Evolutionary conservation across 1,140 invertebrate species (phyloP).

Genomic region (Meloidogyne hapla): DNA sequence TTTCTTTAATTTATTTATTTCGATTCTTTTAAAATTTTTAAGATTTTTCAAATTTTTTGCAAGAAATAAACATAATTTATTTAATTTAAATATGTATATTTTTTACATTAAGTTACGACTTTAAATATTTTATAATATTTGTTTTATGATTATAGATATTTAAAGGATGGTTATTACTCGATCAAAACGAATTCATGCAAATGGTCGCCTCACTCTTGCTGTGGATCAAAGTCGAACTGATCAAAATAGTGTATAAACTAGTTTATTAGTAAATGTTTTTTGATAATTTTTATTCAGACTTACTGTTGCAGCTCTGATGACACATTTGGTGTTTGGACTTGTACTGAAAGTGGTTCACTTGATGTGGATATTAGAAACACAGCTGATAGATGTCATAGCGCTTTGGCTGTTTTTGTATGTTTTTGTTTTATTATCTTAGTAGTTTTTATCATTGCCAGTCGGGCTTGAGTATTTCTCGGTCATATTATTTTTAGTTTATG

Average conservation of each 20-base stretch:
- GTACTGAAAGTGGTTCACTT: neutral
- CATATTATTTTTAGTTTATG: too few species aligned
- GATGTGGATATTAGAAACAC: constrained; percentile 22
- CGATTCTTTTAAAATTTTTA: too few species aligned
- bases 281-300: neutral
- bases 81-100: too few species aligned
- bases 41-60: too few species aligned
- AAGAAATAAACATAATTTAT: too few species aligned
- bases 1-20: too few species aligned
- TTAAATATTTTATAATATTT: too few species aligned
- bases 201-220: constrained; percentile 3
- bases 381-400: constrained; percentile 10
- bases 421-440: neutral
- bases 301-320: constrained; percentile 29
- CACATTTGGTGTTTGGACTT: constrained; percentile 19
- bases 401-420: constrained; percentile 16
- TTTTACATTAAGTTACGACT: too few species aligned
- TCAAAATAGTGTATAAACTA: neutral
- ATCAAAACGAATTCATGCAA: constrained; percentile 19
- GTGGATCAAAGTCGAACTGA: constrained; percentile 10
- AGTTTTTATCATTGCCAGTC: too few species aligned
- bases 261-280: neutral
- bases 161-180: constrained; percentile 16
- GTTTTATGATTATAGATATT: neutral
- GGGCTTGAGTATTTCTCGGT: too few species aligned